These are phyloP conservation scores for Ceraclea dissimilis DNA, from an alignment of 2,888 invertebrate species.

Conservation along the genomic window DNA sequence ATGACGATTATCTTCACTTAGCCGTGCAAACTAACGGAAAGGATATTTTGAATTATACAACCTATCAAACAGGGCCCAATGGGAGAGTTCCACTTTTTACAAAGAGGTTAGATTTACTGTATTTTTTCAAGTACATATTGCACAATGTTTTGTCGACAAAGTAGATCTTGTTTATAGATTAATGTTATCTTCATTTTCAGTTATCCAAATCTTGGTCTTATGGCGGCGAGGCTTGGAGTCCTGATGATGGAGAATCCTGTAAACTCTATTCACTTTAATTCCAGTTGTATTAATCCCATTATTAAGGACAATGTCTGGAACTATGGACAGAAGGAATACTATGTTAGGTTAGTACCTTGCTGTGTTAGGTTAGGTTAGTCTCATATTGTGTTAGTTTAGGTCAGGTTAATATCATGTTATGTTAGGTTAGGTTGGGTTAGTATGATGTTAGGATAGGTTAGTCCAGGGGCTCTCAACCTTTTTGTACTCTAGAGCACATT, in stretches of 20 bases:
- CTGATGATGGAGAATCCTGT: slow-evolving; percentile 50
- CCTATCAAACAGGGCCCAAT: neutral
- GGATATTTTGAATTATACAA: neutral
- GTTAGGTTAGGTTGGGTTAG: too few relatives aligned
- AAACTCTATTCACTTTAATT: slow-evolving; percentile 44
- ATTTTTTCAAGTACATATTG: neutral
- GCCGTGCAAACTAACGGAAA: neutral
- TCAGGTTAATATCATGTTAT: too few relatives aligned
- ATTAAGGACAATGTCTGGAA: slow-evolving; percentile 61
- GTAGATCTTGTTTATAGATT: too few relatives aligned
- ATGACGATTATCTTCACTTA: neutral
- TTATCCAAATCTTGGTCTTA: slow-evolving; percentile 83
- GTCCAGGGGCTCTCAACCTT: too few relatives aligned
- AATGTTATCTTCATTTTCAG: slow-evolving; percentile 40
- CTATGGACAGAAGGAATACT: slow-evolving; percentile 68
- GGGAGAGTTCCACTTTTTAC: neutral
- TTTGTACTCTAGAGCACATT: too few relatives aligned
- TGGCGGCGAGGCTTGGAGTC: slow-evolving; percentile 81
- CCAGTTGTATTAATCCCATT: slow-evolving; percentile 76
- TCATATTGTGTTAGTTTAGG: neutral
- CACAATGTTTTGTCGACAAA: neutral
- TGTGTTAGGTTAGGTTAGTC: slow-evolving; percentile 8
- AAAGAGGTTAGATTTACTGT: neutral
- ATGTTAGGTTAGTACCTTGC: slow-evolving; percentile 48
- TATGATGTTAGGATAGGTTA: too few relatives aligned